These are phyloP conservation scores for Cydia strobilella DNA, from an alignment of 1,140 invertebrate genomes.

Conservation along the genomic window DNA sequence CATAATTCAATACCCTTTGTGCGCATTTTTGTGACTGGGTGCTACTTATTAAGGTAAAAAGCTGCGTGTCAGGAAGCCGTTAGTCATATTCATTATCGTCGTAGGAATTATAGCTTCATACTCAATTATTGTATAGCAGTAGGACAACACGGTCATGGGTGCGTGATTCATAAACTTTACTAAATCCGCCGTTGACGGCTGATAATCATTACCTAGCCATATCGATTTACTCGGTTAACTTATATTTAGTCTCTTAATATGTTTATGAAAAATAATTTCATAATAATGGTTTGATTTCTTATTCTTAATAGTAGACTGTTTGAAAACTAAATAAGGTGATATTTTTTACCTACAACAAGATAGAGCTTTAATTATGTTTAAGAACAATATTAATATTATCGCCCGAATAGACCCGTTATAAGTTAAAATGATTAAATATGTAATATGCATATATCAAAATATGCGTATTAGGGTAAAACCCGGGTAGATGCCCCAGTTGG, in stretches of 20 bases:
- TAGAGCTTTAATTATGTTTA: too few species aligned
- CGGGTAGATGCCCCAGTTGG: too few species aligned
- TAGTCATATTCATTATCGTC: conserved; percentile 70
- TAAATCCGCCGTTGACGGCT: conserved; percentile 46
- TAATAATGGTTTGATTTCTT: background rate
- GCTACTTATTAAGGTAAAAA: conserved; percentile 63
- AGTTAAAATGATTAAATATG: too few species aligned
- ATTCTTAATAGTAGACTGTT: too few species aligned
- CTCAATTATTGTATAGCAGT: conserved; percentile 60
- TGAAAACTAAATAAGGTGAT: too few species aligned
- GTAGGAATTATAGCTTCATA: conserved; percentile 72
- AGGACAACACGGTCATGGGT: conserved; percentile 45
- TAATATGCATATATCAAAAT: too few species aligned
- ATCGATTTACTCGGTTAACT: conserved; percentile 17
- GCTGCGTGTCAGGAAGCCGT: conserved; percentile 63
- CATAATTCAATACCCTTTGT: conserved; percentile 56
- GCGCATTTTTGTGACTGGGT: conserved; percentile 50
- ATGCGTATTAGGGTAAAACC: too few species aligned
- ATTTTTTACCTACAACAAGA: too few species aligned
- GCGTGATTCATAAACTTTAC: conserved; percentile 62
- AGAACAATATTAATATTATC: too few species aligned
- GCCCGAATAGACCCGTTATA: too few species aligned
- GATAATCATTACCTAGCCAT: conserved; percentile 41
- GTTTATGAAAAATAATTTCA: background rate
- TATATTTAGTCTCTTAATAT: background rate